A percentile compares a stretch with the other conserved stretches of the same genome.
Conservation (phyloP, 2,797 vertebrate species). For the Lepus townsendii region DNA sequence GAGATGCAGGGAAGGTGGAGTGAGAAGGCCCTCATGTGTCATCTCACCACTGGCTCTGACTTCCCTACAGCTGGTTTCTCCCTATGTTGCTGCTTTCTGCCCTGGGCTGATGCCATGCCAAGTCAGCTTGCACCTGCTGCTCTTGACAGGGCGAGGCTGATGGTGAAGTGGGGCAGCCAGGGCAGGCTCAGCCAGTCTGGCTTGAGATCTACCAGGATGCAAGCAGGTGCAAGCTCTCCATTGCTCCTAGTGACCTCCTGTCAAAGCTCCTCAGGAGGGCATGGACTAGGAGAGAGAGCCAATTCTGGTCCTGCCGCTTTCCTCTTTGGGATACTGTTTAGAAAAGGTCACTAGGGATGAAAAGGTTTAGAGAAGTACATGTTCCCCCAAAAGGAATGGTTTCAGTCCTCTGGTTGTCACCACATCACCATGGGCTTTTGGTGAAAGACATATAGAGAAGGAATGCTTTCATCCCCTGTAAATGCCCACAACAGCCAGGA, state of each 20-base stretch:
- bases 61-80: not conserved
- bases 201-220: not conserved
- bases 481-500: no score
- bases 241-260: not conserved
- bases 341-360: not conserved
- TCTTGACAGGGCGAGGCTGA: not conserved
- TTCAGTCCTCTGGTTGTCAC: not conserved
- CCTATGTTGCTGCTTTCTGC: not conserved
- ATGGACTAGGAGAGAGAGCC: not conserved
- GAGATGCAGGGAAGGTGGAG: not conserved
- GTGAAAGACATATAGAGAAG: no score
- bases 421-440: not conserved
- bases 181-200: not conserved
- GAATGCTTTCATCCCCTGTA: no score
- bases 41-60: not conserved
- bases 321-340: not conserved
- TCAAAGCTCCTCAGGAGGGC: not conserved
- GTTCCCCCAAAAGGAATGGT: not conserved
- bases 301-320: not conserved
- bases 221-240: not conserved
- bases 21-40: not conserved
- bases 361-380: not conserved
- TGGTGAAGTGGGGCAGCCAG: not conserved
- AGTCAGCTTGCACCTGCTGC: not conserved
- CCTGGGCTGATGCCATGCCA: not conserved